phyloP scores from a whole-genome alignment of 53 echinoderm and acorn worm genomes.

The Henricia sp. region DNA sequence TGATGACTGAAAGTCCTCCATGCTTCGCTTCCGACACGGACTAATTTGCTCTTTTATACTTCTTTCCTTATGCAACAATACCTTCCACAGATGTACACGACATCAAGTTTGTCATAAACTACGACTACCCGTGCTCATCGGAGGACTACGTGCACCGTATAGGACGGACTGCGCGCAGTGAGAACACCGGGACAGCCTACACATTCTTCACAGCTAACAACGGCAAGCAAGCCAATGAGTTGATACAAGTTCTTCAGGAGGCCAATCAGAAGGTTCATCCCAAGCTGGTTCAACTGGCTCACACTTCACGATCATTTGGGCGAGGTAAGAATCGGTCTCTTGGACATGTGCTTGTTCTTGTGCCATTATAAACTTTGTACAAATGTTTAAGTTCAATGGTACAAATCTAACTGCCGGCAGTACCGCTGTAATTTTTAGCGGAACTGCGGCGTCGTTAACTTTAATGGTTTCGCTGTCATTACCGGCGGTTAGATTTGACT shows the following conservation, averaged over 20 bases:
- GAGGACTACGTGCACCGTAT: slow-evolving; percentile 99
- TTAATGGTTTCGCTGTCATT: no score
- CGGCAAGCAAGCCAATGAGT: slow-evolving; percentile 82
- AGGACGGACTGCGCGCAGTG: slow-evolving; percentile 96
- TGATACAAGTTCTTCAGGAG: slow-evolving; percentile 83
- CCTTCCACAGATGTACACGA: slow-evolving; percentile 82
- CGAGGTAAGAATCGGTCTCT: no score
- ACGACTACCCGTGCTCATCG: slow-evolving; percentile 97
- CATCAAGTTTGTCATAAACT: slow-evolving; percentile 99
- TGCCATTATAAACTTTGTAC: no score
- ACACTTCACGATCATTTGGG: slow-evolving; percentile 72
- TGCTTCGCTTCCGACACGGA: neutral
- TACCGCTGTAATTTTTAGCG: no score
- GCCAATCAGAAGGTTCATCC: slow-evolving; percentile 92
- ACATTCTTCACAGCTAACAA: slow-evolving; percentile 95
- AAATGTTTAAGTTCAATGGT: no score
- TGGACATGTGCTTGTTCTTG: no score
- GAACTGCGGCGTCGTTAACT: no score
- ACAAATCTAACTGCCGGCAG: no score
- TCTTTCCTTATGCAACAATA: neutral
- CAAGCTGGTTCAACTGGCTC: slow-evolving; percentile 79
- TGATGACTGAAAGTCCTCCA: neutral
- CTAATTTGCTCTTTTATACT: neutral
- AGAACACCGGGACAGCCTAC: slow-evolving; percentile 95
- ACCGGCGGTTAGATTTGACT: no score